Evolutionary conservation across 1,140 invertebrate genomes (phyloP), one percentile per base, ranked within the genome.

Genomic region (Ips nitidus): DNA sequence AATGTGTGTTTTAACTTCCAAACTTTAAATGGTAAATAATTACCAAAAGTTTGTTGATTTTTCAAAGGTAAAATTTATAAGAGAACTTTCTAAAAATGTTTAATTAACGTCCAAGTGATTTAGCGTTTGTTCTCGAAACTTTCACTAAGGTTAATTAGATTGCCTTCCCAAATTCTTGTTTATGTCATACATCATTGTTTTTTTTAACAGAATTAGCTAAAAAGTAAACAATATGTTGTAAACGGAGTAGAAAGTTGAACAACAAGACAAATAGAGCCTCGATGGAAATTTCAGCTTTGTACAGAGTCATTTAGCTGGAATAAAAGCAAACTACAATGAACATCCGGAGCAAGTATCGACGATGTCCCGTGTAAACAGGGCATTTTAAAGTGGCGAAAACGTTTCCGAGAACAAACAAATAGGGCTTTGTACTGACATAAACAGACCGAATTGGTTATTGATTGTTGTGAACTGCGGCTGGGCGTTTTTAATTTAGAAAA

Each of bases 221-320:
- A 22, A 22, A 22, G 22, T 22, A 22, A 22, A 22, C 22, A 22
- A 22, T 22, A 22, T 22, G 22, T 22, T 22, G 1, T 3, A 22
- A 22, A 50, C 7, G 22, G 45, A 37, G 41, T 60, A 43, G 61
- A 64, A 64, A 64, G n/a, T 43, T 64, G 37, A 8, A 42, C 6
- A 52, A 52, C 1, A 55, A 52, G 43, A 22, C 41, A 8, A 57
- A 57, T 39, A 57, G 8, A 60, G 42, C 58, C 7, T 60, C 58
- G 5, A 60, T 41, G 37, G 41, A 41, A 60, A 43, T 8, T 52
- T 37, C n/a, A 55, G 61, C 61, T 55, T 55, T 52, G 42, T 64
- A 52, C 41, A 36, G 39, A 64, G 61, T 52, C 61, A 55, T 64
- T 52, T 64, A 52, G 58, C 41, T 60, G 58, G 58, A 60, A 60